phyloP scores from a whole-genome alignment of 2,797 vertebrate genomes.

The Anomalospiza imberbis region DNA sequence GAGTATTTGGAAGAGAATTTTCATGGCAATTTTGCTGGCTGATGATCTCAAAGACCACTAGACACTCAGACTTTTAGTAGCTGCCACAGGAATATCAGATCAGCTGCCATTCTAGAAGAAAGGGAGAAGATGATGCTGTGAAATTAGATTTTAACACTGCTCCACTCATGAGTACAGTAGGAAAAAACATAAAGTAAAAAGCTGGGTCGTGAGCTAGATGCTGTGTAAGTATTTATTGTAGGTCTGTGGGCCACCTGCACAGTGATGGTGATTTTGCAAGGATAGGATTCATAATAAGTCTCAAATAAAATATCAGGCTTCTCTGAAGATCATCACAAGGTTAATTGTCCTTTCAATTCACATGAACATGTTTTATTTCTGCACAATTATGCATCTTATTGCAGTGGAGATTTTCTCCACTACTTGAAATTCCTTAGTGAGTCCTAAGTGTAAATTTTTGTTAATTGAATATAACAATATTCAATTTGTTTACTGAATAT shows the following conservation, averaged over 20 bases:
- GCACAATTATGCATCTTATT: neutral
- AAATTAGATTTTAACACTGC: conserved; percentile 50
- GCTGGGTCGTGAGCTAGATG: neutral
- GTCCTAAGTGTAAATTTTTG: neutral
- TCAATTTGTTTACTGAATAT: neutral
- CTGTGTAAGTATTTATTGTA: neutral
- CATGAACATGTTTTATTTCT: neutral
- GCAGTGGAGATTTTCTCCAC: neutral
- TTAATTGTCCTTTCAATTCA: neutral
- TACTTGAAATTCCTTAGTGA: neutral
- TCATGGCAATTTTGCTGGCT: conserved; percentile 16
- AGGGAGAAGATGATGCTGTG: neutral
- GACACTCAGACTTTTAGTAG: neutral
- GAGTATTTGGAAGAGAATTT: conserved; percentile 30
- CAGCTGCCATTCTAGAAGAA: conserved; percentile 2
- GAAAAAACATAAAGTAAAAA: conserved; percentile 31
- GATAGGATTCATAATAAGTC: neutral
- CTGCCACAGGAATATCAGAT: neutral
- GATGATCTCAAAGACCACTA: conserved; percentile 18
- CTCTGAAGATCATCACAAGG: neutral
- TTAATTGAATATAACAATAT: neutral
- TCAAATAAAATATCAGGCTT: neutral
- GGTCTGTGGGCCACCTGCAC: neutral
- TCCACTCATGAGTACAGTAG: neutral
- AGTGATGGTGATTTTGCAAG: neutral